Evolutionary conservation across 2,113 vertebrate species (phyloP).

Genomic region (Trinectes maculatus): DNA sequence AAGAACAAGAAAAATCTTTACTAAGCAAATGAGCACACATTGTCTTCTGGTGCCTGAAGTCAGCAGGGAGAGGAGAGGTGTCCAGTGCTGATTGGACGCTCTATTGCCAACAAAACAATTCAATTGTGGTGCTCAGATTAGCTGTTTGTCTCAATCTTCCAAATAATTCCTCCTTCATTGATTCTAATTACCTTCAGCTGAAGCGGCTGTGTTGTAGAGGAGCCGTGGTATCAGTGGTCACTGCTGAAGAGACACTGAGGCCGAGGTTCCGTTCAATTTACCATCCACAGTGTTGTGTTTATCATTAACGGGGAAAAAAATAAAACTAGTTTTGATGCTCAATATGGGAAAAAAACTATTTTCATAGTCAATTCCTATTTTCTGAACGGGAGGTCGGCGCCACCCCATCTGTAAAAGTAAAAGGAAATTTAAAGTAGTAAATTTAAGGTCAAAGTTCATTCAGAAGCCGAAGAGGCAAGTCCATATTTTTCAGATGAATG

Average conservation of each 20-base stretch:
- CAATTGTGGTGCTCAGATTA: constrained; percentile 76
- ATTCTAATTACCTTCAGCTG: constrained; percentile 87
- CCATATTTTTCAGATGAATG: too few relatives aligned
- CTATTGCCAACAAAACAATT: constrained; percentile 77
- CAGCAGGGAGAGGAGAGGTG: constrained; percentile 71
- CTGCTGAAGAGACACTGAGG: constrained; percentile 63
- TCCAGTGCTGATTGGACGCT: constrained; percentile 75
- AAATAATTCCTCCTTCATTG: constrained; percentile 78
- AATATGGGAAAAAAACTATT: too few relatives aligned
- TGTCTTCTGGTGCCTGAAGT: constrained; percentile 76
- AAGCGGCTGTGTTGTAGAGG: constrained; percentile 52
- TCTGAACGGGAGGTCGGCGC: too few relatives aligned
- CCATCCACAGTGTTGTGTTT: constrained; percentile 29
- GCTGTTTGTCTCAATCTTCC: constrained; percentile 82
- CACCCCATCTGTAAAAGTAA: too few relatives aligned
- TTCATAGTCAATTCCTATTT: too few relatives aligned
- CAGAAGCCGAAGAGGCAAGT: too few relatives aligned
- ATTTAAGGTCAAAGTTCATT: too few relatives aligned
- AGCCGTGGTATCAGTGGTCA: constrained; percentile 66
- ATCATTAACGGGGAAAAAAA: constrained; percentile 15
- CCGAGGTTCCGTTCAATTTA: constrained; percentile 54
- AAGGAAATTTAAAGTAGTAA: too few relatives aligned
- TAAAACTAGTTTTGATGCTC: too few relatives aligned
- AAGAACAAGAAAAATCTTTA: constrained; percentile 68
- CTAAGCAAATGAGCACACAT: constrained; percentile 68